These are phyloP conservation scores for Macroglossus sobrinus DNA, from an alignment of 2,113 vertebrate genomes.

Conservation along the genomic window DNA sequence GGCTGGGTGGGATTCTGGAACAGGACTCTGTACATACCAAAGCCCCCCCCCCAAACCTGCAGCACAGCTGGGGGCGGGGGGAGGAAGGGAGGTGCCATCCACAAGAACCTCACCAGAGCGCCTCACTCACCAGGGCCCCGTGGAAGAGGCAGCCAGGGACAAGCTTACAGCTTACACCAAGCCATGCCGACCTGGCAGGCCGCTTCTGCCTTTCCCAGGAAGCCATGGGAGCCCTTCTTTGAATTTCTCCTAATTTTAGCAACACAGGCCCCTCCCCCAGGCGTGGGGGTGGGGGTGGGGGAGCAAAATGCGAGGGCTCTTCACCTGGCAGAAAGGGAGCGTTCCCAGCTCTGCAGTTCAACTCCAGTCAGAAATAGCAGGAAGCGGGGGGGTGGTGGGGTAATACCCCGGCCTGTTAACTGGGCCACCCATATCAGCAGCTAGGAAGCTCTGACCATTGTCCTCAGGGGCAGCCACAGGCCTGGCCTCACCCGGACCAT, in stretches of 20 bases:
- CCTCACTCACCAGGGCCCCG: neutral
- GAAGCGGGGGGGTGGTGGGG: neutral
- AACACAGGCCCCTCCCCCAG: slow-evolving; percentile 21
- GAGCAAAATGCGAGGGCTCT: neutral
- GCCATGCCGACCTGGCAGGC: neutral
- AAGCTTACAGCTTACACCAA: neutral
- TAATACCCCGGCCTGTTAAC: neutral
- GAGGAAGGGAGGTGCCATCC: neutral
- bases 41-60: neutral
- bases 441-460: neutral
- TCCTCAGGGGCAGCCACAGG: neutral
- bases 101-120: neutral
- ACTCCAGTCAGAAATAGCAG: neutral
- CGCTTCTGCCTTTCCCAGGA: slow-evolving; percentile 47
- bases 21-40: too few species aligned
- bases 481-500: slow-evolving; percentile 32
- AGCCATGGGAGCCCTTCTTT: slow-evolving; percentile 47
- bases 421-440: neutral
- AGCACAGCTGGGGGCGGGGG: neutral
- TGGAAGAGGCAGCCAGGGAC: neutral
- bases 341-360: neutral
- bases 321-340: neutral
- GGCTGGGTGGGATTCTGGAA: neutral
- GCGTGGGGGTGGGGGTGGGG: neutral
- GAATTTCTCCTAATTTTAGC: slow-evolving; percentile 78